A percentile compares a stretch with the other conserved stretches of the same genome.
phyloP scores from a whole-genome alignment of 2,797 vertebrate genomes.

The Neostethus bicornis region DNA sequence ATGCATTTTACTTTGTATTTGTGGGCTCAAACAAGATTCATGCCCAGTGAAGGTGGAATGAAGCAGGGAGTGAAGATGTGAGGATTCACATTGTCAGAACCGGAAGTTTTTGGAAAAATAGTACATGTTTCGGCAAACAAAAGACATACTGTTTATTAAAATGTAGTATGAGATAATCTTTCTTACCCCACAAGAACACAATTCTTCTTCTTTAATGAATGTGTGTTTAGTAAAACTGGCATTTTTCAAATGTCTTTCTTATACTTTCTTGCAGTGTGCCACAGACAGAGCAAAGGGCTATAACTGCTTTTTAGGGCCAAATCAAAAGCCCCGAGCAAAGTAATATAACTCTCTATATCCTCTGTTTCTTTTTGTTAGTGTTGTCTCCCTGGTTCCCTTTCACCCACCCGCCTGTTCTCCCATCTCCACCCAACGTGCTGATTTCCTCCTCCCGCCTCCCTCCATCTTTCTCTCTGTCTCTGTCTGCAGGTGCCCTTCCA shows the following conservation, averaged over 20 bases:
- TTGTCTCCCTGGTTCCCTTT: slow-evolving; percentile 62
- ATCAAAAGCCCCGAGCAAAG: slow-evolving; percentile 64
- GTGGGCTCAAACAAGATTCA: too few relatives aligned
- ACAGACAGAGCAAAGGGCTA: slow-evolving; percentile 67
- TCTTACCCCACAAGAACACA: too few relatives aligned
- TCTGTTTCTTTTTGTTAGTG: slow-evolving; percentile 50
- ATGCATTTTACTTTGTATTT: too few relatives aligned
- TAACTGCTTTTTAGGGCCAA: slow-evolving; percentile 66
- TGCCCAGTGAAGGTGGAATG: too few relatives aligned
- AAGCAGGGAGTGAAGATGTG: too few relatives aligned
- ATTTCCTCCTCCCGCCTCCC: slow-evolving; percentile 24
- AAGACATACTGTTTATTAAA: too few relatives aligned
- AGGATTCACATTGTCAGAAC: too few relatives aligned
- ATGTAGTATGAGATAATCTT: too few relatives aligned
- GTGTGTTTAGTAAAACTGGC: slow-evolving; percentile 14
- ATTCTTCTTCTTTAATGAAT: too few relatives aligned
- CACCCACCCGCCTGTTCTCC: slow-evolving; percentile 43
- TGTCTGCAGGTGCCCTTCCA: slow-evolving; percentile 51
- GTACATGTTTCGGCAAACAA: too few relatives aligned
- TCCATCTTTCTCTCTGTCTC: slow-evolving; percentile 39
- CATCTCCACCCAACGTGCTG: slow-evolving; percentile 59
- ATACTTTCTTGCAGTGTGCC: slow-evolving; percentile 72
- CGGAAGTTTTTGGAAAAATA: too few relatives aligned
- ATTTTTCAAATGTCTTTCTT: slow-evolving; percentile 67
- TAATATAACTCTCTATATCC: slow-evolving; percentile 66